Percentiles rank a stretch among this genome's conserved stretches.
Conservation (phyloP, 2,888 invertebrate genomes). For the Pocota personata region DNA sequence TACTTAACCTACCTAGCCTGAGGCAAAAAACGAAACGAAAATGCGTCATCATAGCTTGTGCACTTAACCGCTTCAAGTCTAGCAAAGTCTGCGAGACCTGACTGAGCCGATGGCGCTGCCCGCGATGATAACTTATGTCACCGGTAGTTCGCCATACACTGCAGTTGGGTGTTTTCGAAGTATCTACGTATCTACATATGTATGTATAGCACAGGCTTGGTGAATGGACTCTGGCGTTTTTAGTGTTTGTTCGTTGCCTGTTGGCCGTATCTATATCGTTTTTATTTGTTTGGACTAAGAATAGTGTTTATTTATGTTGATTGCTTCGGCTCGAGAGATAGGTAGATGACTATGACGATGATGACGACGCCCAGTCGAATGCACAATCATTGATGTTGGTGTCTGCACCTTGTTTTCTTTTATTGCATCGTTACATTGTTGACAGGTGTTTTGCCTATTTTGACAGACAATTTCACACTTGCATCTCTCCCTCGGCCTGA, state of each 20-base stretch:
- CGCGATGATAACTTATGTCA: slow-evolving; percentile 38
- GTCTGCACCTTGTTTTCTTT: background rate
- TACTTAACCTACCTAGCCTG: slow-evolving; percentile 30
- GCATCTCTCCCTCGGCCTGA: background rate
- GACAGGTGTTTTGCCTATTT: slow-evolving; percentile 55
- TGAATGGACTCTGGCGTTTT: slow-evolving; percentile 18
- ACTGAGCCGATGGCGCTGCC: background rate
- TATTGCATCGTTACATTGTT: slow-evolving; percentile 16
- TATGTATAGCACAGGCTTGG: background rate
- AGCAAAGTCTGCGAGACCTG: background rate
- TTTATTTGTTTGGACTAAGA: slow-evolving; percentile 49
- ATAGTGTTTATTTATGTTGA: slow-evolving; percentile 62
- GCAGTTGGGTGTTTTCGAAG: background rate
- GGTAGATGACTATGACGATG: background rate
- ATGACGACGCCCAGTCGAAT: background rate
- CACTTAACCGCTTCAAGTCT: background rate
- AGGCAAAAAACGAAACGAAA: slow-evolving; percentile 6
- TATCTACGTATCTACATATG: background rate
- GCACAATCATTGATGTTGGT: background rate
- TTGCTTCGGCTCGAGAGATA: slow-evolving; percentile 15
- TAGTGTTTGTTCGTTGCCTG: background rate
- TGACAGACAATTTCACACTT: slow-evolving; percentile 4
- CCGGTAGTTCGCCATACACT: slow-evolving; percentile 3
- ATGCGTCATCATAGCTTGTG: slow-evolving; percentile 43
- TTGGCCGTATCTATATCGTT: slow-evolving; percentile 7